Conservation (phyloP, 1,140 invertebrate genomes). For the Drosophila littoralis region DNA sequence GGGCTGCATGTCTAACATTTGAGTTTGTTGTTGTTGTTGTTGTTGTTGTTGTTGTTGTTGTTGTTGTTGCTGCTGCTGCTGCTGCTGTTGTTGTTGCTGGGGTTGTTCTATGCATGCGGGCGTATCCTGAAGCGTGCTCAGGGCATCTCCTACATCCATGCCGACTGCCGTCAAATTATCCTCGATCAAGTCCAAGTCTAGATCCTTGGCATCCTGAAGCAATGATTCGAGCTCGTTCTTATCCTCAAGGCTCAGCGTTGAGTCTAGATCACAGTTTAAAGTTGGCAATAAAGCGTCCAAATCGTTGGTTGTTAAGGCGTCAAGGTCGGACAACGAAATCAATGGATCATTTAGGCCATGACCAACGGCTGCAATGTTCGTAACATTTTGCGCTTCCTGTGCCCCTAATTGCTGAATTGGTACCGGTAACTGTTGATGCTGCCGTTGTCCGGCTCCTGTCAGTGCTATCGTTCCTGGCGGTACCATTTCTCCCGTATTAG, state of each 20-base stretch:
- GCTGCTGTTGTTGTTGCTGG: conserved; percentile 57
- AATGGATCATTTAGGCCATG: conserved; percentile 65
- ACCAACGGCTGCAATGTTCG: conserved; percentile 32
- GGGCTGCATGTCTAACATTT: conserved; percentile 45
- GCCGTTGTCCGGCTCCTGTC: conserved; percentile 19
- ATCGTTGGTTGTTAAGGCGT: conserved; percentile 86
- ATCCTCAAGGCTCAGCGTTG: conserved; percentile 85
- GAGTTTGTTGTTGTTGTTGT: conserved; percentile 45
- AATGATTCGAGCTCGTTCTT: conserved; percentile 84
- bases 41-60: conserved; percentile 47
- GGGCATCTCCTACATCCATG: conserved; percentile 76
- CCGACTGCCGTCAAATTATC: conserved; percentile 77
- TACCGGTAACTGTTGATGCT: conserved; percentile 29
- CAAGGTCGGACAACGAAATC: conserved; percentile 83
- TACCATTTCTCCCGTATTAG: conserved; percentile 21
- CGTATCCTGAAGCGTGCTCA: conserved; percentile 61
- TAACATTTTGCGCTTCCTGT: conserved; percentile 31
- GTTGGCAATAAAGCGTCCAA: conserved; percentile 88
- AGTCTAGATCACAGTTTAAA: conserved; percentile 85
- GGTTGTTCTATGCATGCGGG: conserved; percentile 49
- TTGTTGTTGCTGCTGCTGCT: conserved; percentile 41
- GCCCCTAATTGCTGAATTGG: conserved; percentile 17
- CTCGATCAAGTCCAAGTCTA: conserved; percentile 81
- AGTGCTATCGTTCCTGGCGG: conserved; percentile 7
- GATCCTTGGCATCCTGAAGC: conserved; percentile 83